Percentiles rank a stretch among this genome's conserved stretches.
Evolutionary conservation across 2,888 invertebrate species (phyloP).

Genomic region (Eristalinus sepulchralis): DNA sequence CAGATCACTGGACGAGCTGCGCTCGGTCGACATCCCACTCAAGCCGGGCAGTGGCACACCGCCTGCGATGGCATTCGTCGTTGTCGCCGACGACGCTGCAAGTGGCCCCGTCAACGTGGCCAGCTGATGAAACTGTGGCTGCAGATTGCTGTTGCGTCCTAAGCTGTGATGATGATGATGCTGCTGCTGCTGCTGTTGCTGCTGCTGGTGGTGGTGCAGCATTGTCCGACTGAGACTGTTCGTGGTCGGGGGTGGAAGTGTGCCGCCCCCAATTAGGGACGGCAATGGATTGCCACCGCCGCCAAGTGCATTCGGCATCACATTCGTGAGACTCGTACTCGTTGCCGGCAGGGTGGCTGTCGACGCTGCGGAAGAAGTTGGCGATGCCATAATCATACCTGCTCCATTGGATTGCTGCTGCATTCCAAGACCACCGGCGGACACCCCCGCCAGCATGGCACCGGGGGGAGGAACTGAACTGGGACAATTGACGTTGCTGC

Average conservation of each 20-base stretch:
- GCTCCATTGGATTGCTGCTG: constrained; percentile 41
- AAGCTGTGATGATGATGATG: constrained; percentile 65
- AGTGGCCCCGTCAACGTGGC: constrained; percentile 51
- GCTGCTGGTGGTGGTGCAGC: constrained; percentile 72
- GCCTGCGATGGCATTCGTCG: constrained; percentile 73
- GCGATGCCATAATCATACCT: constrained; percentile 76
- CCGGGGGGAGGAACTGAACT: constrained; percentile 45
- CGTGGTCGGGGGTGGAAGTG: constrained; percentile 72
- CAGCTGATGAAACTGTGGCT: constrained; percentile 66
- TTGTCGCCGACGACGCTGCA: background rate
- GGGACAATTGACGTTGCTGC: constrained; percentile 73
- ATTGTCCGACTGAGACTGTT: constrained; percentile 66
- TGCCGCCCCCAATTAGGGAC: constrained; percentile 74
- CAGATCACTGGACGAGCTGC: constrained; percentile 79
- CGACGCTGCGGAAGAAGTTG: constrained; percentile 77
- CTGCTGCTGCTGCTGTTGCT: constrained; percentile 68
- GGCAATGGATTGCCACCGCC: constrained; percentile 58
- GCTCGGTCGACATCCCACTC: constrained; percentile 69
- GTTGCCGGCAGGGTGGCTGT: constrained; percentile 76
- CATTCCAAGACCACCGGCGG: constrained; percentile 62
- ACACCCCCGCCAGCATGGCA: constrained; percentile 53
- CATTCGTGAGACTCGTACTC: constrained; percentile 69
- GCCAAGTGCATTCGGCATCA: constrained; percentile 73
- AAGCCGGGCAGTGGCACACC: constrained; percentile 54
- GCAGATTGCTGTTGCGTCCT: constrained; percentile 68